Evolutionary conservation across 1,140 invertebrate species (phyloP).

Genomic region (Arctopsyche grandis): DNA sequence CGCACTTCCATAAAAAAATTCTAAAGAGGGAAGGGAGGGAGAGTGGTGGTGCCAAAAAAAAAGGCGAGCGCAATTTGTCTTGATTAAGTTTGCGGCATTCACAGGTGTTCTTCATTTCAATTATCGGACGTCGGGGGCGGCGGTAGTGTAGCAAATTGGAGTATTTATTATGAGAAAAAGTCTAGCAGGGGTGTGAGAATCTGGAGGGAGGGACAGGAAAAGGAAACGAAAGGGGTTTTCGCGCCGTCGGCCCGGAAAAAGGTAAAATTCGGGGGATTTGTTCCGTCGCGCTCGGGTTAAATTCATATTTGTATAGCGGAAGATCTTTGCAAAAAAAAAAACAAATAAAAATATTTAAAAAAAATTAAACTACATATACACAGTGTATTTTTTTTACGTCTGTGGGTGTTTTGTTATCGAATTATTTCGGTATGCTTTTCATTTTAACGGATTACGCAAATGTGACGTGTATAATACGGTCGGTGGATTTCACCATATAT

Average conservation of each 20-base stretch:
- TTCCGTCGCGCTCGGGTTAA: conserved; percentile 17
- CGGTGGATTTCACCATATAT: too few relatives aligned
- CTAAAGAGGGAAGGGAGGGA: neutral
- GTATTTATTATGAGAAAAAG: conserved; percentile 50
- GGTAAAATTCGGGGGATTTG: conserved; percentile 7
- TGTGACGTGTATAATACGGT: neutral
- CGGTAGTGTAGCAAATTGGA: conserved; percentile 44
- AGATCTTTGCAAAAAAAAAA: conserved; percentile 1
- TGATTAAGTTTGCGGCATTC: conserved; percentile 52
- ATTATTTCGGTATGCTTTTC: neutral
- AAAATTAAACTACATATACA: neutral
- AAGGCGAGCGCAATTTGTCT: conserved; percentile 45
- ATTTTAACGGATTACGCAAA: neutral
- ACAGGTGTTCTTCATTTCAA: conserved; percentile 55
- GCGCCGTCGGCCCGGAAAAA: conserved; percentile 13
- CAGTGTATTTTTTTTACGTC: neutral
- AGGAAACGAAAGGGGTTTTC: conserved; percentile 28
- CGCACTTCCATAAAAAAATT: neutral
- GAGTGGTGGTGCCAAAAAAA: neutral
- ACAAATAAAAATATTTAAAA: neutral
- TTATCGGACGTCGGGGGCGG: conserved; percentile 52
- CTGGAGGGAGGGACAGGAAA: neutral
- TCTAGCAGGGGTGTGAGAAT: neutral
- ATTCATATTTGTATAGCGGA: conserved; percentile 31
- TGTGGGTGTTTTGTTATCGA: neutral